Conservation (phyloP, 1,140 invertebrate genomes). For the Intoshia linei region DNA sequence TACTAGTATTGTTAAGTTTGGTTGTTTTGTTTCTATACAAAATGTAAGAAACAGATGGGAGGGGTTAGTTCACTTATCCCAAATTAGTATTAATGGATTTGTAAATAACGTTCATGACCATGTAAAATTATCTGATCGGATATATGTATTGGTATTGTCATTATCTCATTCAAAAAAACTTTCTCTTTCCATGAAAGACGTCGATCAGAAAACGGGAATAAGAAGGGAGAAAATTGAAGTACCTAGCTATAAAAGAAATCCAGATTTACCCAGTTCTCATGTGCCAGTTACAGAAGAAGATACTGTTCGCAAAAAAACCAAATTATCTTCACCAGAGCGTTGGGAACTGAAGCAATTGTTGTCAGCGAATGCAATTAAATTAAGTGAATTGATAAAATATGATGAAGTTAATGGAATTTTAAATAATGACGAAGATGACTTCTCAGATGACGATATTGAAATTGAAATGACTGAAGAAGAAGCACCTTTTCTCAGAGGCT, state of each 20-base stretch:
- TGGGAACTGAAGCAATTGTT: constrained; percentile 42
- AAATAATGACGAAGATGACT: constrained; percentile 21
- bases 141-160: no score
- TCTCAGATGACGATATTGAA: constrained; percentile 68
- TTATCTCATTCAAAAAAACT: no score
- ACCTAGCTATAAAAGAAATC: no score
- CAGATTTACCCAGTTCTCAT: no score
- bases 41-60: constrained; percentile 52
- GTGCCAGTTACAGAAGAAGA: no score
- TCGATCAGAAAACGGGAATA: no score
- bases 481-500: constrained; percentile 54
- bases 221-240: no score
- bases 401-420: constrained; percentile 26
- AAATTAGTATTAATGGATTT: constrained; percentile 22
- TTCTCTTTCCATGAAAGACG: no score
- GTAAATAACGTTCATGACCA: no score
- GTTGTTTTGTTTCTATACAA: constrained; percentile 79
- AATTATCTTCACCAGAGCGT: constrained; percentile 69
- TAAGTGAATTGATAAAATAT: constrained; percentile 25
- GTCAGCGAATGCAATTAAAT: constrained; percentile 32
- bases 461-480: constrained; percentile 95
- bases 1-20: constrained; percentile 71
- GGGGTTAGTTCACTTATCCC: constrained; percentile 83
- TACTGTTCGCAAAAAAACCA: no score
- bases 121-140: no score